Conservation (phyloP, 2,888 invertebrate species). For the Drosophila histrio region DNA sequence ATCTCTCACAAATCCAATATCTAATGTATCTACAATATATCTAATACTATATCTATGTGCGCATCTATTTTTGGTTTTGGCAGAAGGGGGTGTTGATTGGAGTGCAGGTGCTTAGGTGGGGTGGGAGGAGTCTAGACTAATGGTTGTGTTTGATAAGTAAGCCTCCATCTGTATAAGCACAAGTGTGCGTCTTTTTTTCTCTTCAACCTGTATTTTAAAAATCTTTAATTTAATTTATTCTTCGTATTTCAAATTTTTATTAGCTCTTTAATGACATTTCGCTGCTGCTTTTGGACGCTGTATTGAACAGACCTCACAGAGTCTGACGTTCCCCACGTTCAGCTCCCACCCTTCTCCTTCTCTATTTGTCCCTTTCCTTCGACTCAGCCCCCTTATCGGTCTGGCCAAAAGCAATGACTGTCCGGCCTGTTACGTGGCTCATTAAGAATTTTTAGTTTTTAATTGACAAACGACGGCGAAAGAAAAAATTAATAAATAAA, state of each 20-base stretch:
- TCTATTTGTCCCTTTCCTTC: not conserved
- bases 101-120: not conserved
- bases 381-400: not conserved
- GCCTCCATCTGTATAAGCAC: constrained; percentile 30
- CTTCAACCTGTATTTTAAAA: constrained; percentile 55
- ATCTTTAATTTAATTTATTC: constrained; percentile 59
- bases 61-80: not conserved
- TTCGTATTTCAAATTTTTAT: constrained; percentile 57
- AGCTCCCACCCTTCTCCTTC: not conserved
- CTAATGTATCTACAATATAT: constrained; percentile 17
- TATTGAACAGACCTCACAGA: constrained; percentile 8
- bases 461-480: constrained; percentile 65
- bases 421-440: constrained; percentile 71
- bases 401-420: constrained; percentile 24
- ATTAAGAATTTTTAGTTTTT: constrained; percentile 74
- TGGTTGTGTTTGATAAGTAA: constrained; percentile 35
- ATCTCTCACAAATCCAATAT: constrained; percentile 39
- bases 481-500: constrained; percentile 46
- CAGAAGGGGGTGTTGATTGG: not conserved
- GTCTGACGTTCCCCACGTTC: not conserved
- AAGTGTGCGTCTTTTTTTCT: constrained; percentile 20
- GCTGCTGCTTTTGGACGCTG: constrained; percentile 44
- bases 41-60: not conserved
- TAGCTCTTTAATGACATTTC: constrained; percentile 73
- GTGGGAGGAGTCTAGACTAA: not conserved